Conservation (phyloP, 2,888 invertebrate genomes). For the Eucera pruinosa region DNA sequence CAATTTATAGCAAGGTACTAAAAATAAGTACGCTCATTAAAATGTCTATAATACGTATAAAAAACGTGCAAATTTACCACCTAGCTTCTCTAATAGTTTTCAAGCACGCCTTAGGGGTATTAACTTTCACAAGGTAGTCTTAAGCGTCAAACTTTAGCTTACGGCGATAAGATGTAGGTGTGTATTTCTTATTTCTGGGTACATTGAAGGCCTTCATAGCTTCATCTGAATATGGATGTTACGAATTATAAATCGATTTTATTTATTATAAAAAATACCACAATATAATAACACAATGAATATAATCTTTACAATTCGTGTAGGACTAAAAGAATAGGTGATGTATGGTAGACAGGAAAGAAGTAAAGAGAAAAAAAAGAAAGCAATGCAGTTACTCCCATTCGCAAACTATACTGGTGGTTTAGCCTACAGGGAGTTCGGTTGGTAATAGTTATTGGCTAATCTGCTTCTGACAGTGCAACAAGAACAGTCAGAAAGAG, state of each 20-base stretch:
- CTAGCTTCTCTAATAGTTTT: no score
- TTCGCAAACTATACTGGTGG: constrained; percentile 51
- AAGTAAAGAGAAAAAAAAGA: constrained; percentile 1
- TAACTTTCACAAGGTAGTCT: no score
- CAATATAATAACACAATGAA: constrained; percentile 18
- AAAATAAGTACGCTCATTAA: no score
- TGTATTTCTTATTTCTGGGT: no score
- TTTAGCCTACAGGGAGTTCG: constrained; percentile 53
- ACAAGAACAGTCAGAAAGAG: constrained; percentile 57
- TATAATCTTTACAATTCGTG: constrained; percentile 33
- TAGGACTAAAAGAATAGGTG: not conserved
- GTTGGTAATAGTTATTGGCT: constrained; percentile 70
- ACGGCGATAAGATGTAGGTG: no score
- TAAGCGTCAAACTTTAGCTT: no score
- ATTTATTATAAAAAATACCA: not conserved
- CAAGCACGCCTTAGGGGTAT: no score
- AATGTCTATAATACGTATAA: no score
- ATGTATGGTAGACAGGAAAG: not conserved
- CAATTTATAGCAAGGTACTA: no score
- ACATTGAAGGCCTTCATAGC: no score
- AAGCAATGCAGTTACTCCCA: constrained; percentile 41
- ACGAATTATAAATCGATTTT: not conserved
- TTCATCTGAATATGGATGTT: not conserved
- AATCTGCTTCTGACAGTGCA: constrained; percentile 79
- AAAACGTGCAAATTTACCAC: no score